Base-by-base conservation (phyloP, 2,888 invertebrate genomes). In the Eledone cirrhosa region DNA sequence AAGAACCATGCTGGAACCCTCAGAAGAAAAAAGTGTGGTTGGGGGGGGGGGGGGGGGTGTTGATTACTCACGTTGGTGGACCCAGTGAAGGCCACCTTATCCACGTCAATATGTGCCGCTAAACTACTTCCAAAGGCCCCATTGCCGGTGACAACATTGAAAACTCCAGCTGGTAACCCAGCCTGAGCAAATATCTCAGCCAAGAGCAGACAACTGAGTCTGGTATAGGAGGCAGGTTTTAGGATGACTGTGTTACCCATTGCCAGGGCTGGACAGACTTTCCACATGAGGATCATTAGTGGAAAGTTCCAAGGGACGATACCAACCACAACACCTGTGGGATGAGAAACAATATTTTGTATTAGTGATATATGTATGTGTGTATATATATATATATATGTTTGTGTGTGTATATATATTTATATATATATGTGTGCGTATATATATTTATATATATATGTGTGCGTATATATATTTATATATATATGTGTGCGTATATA, bases 181-280 rank as follows among this genome's bases (percentile, higher is more conserved):
- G 92, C 91, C 87, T 91, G 90, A 77, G 88, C 86, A 83, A 92
- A 92, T 29, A 93, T 87, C 81, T 92, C 91, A 72, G 91, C 90
- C 80, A 93, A 87, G 75, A 92, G 88, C 63, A 91, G 86, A 13
- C 91, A 91, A 78, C 91, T 86, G 24, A 91, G 88, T 29, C 91
- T 86, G 4, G 92, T 90, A 83, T 90, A 88, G 2, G 90, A 87
- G 29, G 91, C 91, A 22, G 92, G 91, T 81, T 92, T 91, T n/a
- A 93, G 85, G 22, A 92, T 87, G 24, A 92, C 90, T 53, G 91
- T 90, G 85, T 92, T 92, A 29, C 92, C 92, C 86, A 91, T 91
- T 29, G 92, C 92, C 78, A 93, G 85, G 31, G 92, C 92, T 48
- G 92, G 92, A 75, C 91, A 91, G 22, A 92, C 86, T 81, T 91